Evolutionary conservation across 1,140 invertebrate species (phyloP).

Genomic region (Camponotus pennsylvanicus): DNA sequence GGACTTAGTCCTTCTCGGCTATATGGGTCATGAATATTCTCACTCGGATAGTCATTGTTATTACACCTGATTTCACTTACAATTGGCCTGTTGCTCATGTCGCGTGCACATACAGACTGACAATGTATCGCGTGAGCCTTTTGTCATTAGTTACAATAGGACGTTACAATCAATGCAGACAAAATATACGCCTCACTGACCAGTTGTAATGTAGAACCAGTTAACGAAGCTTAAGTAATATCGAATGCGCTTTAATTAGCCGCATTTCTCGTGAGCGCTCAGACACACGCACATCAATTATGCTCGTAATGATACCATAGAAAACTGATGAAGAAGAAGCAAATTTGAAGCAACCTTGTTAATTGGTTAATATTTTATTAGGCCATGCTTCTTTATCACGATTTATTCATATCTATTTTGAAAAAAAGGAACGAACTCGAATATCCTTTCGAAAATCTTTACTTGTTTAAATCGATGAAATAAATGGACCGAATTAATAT

Average conservation of each 20-base stretch:
- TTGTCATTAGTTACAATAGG: slow-evolving; percentile 39
- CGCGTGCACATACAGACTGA: slow-evolving; percentile 13
- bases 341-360: not conserved
- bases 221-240: slow-evolving; percentile 53
- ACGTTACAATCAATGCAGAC: slow-evolving; percentile 47
- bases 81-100: slow-evolving; percentile 33
- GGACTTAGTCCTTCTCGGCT: slow-evolving; percentile 4
- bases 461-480: too few species aligned
- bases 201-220: not conserved
- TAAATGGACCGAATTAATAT: too few species aligned
- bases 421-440: too few species aligned
- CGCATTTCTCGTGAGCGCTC: not conserved
- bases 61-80: slow-evolving; percentile 38
- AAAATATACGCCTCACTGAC: not conserved
- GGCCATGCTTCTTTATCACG: not conserved
- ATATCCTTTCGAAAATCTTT: too few species aligned
- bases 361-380: not conserved
- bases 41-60: slow-evolving; percentile 37
- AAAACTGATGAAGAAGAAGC: slow-evolving; percentile 22
- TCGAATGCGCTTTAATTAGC: slow-evolving; percentile 44
- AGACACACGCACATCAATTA: slow-evolving; percentile 30
- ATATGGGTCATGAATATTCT: slow-evolving; percentile 49
- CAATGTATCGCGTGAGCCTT: slow-evolving; percentile 30
- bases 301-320: slow-evolving; percentile 18
- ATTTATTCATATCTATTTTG: not conserved